phyloP scores from a whole-genome alignment of 2,888 invertebrate species.

The Augiades crinisus region DNA sequence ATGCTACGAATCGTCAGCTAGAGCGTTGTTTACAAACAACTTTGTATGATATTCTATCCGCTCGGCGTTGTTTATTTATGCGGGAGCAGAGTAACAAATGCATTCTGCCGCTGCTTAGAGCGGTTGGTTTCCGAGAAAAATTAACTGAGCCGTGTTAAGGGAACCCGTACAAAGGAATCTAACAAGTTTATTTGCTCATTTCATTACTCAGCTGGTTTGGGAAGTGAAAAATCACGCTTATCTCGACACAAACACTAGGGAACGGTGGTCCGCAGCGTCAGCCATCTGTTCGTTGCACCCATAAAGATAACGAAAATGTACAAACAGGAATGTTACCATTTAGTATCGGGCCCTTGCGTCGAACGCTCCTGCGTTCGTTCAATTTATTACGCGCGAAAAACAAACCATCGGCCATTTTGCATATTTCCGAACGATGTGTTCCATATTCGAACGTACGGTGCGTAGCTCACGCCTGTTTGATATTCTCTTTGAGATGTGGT shows the following conservation, averaged over 20 bases:
- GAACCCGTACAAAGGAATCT: slow-evolving; percentile 57
- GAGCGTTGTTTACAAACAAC: slow-evolving; percentile 69
- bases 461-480: slow-evolving; percentile 63
- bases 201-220: slow-evolving; percentile 72
- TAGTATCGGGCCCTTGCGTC: slow-evolving; percentile 60
- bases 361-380: slow-evolving; percentile 53
- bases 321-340: slow-evolving; percentile 70
- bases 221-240: slow-evolving; percentile 80
- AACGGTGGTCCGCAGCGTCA: slow-evolving; percentile 65
- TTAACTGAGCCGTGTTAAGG: slow-evolving; percentile 62
- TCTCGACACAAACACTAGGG: slow-evolving; percentile 65
- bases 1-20: slow-evolving; percentile 45
- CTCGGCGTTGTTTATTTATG: slow-evolving; percentile 35
- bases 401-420: slow-evolving; percentile 66
- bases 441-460: slow-evolving; percentile 78
- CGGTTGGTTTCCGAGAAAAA: slow-evolving; percentile 55
- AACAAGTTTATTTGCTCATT: slow-evolving; percentile 64
- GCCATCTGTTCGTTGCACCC: slow-evolving; percentile 80
- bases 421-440: slow-evolving; percentile 75
- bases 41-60: slow-evolving; percentile 33
- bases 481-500: slow-evolving; percentile 75
- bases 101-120: slow-evolving; percentile 30
- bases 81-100: slow-evolving; percentile 29
- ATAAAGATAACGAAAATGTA: slow-evolving; percentile 76
- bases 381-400: slow-evolving; percentile 71